These are phyloP conservation scores for Lasius fuliginosus DNA, from an alignment of 2,888 invertebrate species.

Conservation along the genomic window DNA sequence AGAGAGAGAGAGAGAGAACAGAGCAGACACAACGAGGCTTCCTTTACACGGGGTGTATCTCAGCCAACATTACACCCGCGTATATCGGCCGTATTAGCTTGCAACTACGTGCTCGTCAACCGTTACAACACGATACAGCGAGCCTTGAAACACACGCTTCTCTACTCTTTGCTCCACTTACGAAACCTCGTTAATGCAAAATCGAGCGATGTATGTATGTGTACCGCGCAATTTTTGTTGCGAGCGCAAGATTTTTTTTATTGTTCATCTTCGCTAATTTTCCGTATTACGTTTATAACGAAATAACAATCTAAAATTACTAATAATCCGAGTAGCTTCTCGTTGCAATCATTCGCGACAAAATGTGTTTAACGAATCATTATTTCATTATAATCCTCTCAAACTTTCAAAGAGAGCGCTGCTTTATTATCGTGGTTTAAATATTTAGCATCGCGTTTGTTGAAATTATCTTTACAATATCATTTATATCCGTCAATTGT, in stretches of 20 bases:
- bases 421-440: neutral
- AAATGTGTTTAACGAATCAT: neutral
- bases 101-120: conserved; percentile 38
- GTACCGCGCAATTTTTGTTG: conserved; percentile 38
- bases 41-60: conserved; percentile 23
- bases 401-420: neutral
- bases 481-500: neutral
- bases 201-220: conserved; percentile 6
- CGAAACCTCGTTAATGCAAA: conserved; percentile 42
- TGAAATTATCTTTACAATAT: neutral
- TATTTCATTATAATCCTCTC: neutral
- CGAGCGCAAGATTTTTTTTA: conserved; percentile 3
- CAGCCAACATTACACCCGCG: conserved; percentile 22
- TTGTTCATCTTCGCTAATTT: neutral
- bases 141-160: conserved; percentile 38
- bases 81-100: conserved; percentile 43
- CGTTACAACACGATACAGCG: conserved; percentile 40
- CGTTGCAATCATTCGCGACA: neutral
- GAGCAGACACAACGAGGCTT: conserved; percentile 41
- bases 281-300: neutral
- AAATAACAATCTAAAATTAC: neutral
- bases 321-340: neutral
- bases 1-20: neutral
- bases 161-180: conserved; percentile 39
- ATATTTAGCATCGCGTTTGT: neutral